Evolutionary conservation across 2,113 vertebrate species (phyloP).

Genomic region (Nettapus auritus): DNA sequence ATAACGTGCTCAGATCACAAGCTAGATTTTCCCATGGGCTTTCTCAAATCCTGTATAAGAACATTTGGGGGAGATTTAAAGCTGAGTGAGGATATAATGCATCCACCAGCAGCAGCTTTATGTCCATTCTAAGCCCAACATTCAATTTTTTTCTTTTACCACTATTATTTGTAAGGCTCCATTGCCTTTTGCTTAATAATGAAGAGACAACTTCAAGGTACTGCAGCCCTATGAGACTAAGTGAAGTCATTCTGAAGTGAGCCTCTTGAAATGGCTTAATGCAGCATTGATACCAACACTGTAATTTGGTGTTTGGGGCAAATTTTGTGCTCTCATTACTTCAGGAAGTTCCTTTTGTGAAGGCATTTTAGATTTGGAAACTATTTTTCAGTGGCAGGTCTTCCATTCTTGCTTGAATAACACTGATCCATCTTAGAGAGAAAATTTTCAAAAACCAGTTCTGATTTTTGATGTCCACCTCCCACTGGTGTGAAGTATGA

Average conservation of each 20-base stretch:
- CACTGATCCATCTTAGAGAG: background rate
- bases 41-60: background rate
- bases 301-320: background rate
- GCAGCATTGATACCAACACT: background rate
- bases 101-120: conserved; percentile 36
- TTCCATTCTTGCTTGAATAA: background rate
- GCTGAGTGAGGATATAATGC: background rate
- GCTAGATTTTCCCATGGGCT: background rate
- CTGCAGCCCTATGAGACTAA: background rate
- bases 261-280: background rate
- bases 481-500: background rate
- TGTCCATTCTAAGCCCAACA: background rate
- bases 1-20: background rate
- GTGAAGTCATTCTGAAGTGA: background rate
- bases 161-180: background rate
- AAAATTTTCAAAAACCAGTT: background rate
- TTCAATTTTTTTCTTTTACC: background rate
- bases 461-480: background rate
- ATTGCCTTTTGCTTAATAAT: background rate
- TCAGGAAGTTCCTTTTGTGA: background rate
- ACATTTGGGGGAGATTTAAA: background rate
- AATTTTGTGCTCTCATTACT: background rate
- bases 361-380: background rate
- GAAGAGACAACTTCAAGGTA: background rate
- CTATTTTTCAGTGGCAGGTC: background rate